phyloP scores from a whole-genome alignment of 2,888 invertebrate genomes.

The Sussaba pulchella region DNA sequence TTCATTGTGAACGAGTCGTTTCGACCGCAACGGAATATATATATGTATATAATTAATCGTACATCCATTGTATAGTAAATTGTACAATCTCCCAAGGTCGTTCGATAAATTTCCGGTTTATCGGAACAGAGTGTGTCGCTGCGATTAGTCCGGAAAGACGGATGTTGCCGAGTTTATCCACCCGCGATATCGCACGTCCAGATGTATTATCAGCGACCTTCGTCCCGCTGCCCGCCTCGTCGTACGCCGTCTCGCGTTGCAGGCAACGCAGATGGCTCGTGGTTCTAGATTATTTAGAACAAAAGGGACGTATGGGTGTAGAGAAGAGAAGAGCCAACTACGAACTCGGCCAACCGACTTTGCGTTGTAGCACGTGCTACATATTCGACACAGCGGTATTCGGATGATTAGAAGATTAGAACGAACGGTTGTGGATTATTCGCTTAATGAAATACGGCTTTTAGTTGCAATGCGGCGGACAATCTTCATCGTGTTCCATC shows the following conservation, averaged over 20 bases:
- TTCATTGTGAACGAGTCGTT: background rate
- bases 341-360: slow-evolving; percentile 44
- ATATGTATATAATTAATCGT: slow-evolving; percentile 23
- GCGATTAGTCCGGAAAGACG: slow-evolving; percentile 60
- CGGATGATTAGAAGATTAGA: slow-evolving; percentile 62
- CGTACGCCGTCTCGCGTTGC: slow-evolving; percentile 29
- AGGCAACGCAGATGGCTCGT: slow-evolving; percentile 40
- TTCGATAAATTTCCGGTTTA: slow-evolving; percentile 59
- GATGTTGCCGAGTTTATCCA: slow-evolving; percentile 57
- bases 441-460: slow-evolving; percentile 26
- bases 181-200: slow-evolving; percentile 55
- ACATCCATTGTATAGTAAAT: slow-evolving; percentile 20
- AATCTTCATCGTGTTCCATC: slow-evolving; percentile 15
- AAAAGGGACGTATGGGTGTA: slow-evolving; percentile 44
- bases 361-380: slow-evolving; percentile 50
- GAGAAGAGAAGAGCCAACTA: slow-evolving; percentile 18
- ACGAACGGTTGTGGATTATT: slow-evolving; percentile 58
- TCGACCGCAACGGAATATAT: background rate
- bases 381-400: slow-evolving; percentile 48
- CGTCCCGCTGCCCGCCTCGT: slow-evolving; percentile 14
- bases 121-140: slow-evolving; percentile 38
- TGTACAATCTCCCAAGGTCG: slow-evolving; percentile 55
- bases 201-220: slow-evolving; percentile 57
- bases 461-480: background rate
- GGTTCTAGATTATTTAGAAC: slow-evolving; percentile 53